A percentile compares a stretch with the other conserved stretches of the same genome.
These are phyloP conservation scores for Cryptocephalus moraei DNA, from an alignment of 2,888 invertebrate species.

Conservation along the genomic window DNA sequence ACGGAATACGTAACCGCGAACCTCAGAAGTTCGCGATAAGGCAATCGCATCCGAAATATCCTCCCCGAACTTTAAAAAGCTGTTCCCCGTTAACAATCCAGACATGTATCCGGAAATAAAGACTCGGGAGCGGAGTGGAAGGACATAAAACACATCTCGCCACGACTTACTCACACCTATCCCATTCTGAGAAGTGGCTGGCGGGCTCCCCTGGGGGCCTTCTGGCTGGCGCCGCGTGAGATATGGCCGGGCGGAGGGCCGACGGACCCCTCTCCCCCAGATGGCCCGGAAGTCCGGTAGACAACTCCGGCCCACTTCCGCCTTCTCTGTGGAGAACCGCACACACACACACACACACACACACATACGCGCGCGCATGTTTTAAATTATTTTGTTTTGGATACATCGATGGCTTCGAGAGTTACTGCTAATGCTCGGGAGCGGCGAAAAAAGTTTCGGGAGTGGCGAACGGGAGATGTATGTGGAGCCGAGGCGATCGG, in stretches of 20 bases:
- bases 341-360: conserved; percentile 11
- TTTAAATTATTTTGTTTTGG: conserved; percentile 28
- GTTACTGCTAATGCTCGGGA: conserved; percentile 3
- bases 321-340: conserved; percentile 28
- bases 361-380: not conserved
- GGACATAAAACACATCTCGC: conserved; percentile 20
- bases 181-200: conserved; percentile 21
- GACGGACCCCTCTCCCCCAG: conserved; percentile 17
- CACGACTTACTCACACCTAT: conserved; percentile 22
- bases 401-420: conserved; percentile 21
- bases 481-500: no score
- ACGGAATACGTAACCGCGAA: no score
- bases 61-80: not conserved
- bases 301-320: conserved; percentile 26
- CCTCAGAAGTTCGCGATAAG: no score
- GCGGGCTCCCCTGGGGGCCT: conserved; percentile 20
- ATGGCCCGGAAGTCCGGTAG: conserved; percentile 30
- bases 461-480: not conserved
- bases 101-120: conserved; percentile 13
- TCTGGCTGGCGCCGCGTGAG: conserved; percentile 31
- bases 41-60: no score
- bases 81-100: conserved; percentile 8
- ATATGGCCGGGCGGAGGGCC: conserved; percentile 22
- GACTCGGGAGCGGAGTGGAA: conserved; percentile 10
- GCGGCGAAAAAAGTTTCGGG: not conserved